Percentiles rank a stretch among this genome's conserved stretches.
These are phyloP conservation scores for Polypterus senegalus DNA, from an alignment of 2,113 vertebrate species.

Conservation along the genomic window DNA sequence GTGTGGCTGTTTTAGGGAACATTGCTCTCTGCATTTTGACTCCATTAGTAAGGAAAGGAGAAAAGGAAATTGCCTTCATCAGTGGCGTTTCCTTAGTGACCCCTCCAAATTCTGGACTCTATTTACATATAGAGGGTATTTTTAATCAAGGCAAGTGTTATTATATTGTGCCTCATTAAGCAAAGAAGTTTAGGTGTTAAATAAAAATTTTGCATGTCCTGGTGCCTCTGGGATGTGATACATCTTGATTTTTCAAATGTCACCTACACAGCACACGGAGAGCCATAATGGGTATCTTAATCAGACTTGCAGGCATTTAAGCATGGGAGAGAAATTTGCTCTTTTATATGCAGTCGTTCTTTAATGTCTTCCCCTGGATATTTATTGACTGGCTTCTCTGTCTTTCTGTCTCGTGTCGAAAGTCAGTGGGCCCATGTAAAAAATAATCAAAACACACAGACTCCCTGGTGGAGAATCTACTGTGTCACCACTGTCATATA, in stretches of 20 bases:
- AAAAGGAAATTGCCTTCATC: slow-evolving; percentile 78
- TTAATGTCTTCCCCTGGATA: slow-evolving; percentile 86
- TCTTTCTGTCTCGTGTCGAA: slow-evolving; percentile 76
- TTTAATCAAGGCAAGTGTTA: slow-evolving; percentile 98
- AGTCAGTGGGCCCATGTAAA: slow-evolving; percentile 76
- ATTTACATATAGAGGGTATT: slow-evolving; percentile 99
- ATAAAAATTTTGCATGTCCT: slow-evolving; percentile 84
- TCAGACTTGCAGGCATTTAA: slow-evolving; percentile 85
- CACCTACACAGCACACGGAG: slow-evolving; percentile 84
- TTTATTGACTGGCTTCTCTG: slow-evolving; percentile 76
- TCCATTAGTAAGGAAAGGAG: slow-evolving; percentile 83
- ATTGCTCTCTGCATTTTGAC: slow-evolving; percentile 84
- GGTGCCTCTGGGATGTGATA: slow-evolving; percentile 83
- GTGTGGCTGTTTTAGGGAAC: slow-evolving; percentile 98
- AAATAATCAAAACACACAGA: slow-evolving; percentile 92
- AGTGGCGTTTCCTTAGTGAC: slow-evolving; percentile 70
- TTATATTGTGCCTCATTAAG: slow-evolving; percentile 98
- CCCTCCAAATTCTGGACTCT: slow-evolving; percentile 76
- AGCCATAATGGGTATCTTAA: slow-evolving; percentile 86
- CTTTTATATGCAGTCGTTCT: slow-evolving; percentile 78
- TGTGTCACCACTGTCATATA: slow-evolving; percentile 86
- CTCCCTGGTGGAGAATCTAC: slow-evolving; percentile 84
- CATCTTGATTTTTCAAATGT: slow-evolving; percentile 98
- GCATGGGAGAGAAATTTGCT: slow-evolving; percentile 66
- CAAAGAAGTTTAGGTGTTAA: slow-evolving; percentile 90